phyloP scores from a whole-genome alignment of 1,140 invertebrate genomes.

The Pseudoatta argentina region DNA sequence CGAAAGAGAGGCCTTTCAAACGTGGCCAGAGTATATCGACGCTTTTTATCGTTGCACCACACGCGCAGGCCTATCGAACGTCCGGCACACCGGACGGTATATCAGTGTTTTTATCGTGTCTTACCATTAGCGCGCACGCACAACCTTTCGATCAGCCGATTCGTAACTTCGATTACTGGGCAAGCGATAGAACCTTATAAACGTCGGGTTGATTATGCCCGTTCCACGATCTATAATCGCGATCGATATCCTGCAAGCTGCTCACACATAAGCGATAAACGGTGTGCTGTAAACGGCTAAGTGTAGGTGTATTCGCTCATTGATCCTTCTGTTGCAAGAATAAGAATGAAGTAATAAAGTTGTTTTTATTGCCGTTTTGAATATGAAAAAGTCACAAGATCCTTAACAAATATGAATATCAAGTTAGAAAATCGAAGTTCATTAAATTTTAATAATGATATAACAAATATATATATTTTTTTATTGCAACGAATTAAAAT shows the following conservation, averaged over 20 bases:
- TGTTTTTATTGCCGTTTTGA: background rate
- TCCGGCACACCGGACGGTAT: conserved; percentile 53
- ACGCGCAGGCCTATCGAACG: conserved; percentile 65
- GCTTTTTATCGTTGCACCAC: conserved; percentile 53
- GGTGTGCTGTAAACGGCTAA: background rate
- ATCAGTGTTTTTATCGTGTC: conserved; percentile 62
- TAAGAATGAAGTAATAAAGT: background rate
- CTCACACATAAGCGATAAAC: conserved; percentile 4
- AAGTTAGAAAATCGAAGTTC: background rate
- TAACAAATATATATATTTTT: background rate
- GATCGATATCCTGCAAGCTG: conserved; percentile 29
- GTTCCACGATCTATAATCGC: conserved; percentile 50
- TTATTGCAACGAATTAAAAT: background rate
- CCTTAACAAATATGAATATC: background rate
- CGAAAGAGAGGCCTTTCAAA: conserved; percentile 52
- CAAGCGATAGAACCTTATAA: conserved; percentile 61
- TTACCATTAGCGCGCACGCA: conserved; percentile 62
- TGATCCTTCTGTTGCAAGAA: background rate
- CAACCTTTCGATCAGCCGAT: conserved; percentile 70
- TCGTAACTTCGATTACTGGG: conserved; percentile 61
- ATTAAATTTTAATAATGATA: background rate
- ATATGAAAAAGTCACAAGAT: background rate
- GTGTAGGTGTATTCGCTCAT: conserved; percentile 11
- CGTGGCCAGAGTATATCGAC: conserved; percentile 62
- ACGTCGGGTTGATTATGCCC: conserved; percentile 52